These are phyloP conservation scores for Synergus umbraculus DNA, from an alignment of 2,888 invertebrate genomes.

Conservation along the genomic window DNA sequence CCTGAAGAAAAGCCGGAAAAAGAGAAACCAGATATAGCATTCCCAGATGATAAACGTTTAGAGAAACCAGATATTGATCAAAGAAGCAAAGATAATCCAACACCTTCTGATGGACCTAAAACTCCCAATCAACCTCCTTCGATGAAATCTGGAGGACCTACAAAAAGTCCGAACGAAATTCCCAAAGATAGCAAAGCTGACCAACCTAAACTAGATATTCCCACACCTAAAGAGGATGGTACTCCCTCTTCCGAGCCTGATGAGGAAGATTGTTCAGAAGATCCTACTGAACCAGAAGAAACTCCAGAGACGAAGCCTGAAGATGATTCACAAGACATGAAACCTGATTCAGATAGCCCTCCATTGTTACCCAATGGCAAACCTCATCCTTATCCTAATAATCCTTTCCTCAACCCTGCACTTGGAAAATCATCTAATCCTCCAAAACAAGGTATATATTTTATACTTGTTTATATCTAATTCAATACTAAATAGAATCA, in stretches of 20 bases:
- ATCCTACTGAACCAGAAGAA: constrained; percentile 3
- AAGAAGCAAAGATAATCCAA: neutral
- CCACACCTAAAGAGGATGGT: neutral
- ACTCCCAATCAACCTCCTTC: neutral
- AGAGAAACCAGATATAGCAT: constrained; percentile 9
- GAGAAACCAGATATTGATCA: neutral
- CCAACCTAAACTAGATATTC: neutral
- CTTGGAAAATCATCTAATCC: neutral
- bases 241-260: neutral
- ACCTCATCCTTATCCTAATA: constrained; percentile 1
- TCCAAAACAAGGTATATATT: constrained; percentile 10
- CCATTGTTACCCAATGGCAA: neutral
- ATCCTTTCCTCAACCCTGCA: constrained; percentile 11
- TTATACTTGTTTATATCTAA: neutral
- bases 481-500: too few relatives aligned
- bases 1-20: neutral
- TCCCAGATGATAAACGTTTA: constrained; percentile 14
- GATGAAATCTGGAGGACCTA: neutral
- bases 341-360: neutral
- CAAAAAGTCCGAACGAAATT: constrained; percentile 6
- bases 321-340: neutral
- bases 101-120: neutral
- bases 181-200: neutral
- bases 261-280: constrained; percentile 4
- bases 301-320: neutral